Conservation (phyloP, 1,140 invertebrate species). For the Drosophila grimshawi region DNA sequence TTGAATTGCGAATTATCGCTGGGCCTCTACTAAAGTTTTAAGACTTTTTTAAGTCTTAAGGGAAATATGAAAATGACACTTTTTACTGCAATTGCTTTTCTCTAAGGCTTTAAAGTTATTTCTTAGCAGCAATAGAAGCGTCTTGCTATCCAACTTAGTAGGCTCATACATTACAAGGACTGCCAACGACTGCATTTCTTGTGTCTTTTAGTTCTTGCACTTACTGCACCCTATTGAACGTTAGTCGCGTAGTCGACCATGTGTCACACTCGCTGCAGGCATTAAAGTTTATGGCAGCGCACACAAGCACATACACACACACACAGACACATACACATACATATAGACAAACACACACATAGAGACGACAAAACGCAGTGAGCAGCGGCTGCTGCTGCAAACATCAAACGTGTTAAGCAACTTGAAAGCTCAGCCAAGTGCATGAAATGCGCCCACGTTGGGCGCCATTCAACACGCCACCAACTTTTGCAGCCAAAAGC, state of each 20-base stretch:
- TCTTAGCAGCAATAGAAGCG: neutral
- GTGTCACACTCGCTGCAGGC: slow-evolving; percentile 61
- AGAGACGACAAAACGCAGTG: slow-evolving; percentile 8
- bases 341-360: neutral
- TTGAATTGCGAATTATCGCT: too few relatives aligned
- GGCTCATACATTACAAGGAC: slow-evolving; percentile 7
- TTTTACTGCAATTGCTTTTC: too few relatives aligned
- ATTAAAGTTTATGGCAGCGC: slow-evolving; percentile 57
- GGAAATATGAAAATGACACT: too few relatives aligned
- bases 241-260: neutral
- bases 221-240: slow-evolving; percentile 31
- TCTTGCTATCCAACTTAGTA: neutral
- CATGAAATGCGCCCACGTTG: slow-evolving; percentile 62
- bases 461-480: slow-evolving; percentile 67
- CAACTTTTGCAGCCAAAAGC: slow-evolving; percentile 76
- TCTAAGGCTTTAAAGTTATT: neutral
- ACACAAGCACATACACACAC: neutral
- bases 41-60: too few relatives aligned
- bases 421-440: slow-evolving; percentile 78
- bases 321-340: slow-evolving; percentile 7
- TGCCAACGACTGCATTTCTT: slow-evolving; percentile 1
- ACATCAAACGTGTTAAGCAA: slow-evolving; percentile 80
- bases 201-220: neutral
- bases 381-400: slow-evolving; percentile 43
- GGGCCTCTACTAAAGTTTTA: too few relatives aligned